Conservation (phyloP, 2,888 invertebrate species). For the Synergus umbraculus region DNA sequence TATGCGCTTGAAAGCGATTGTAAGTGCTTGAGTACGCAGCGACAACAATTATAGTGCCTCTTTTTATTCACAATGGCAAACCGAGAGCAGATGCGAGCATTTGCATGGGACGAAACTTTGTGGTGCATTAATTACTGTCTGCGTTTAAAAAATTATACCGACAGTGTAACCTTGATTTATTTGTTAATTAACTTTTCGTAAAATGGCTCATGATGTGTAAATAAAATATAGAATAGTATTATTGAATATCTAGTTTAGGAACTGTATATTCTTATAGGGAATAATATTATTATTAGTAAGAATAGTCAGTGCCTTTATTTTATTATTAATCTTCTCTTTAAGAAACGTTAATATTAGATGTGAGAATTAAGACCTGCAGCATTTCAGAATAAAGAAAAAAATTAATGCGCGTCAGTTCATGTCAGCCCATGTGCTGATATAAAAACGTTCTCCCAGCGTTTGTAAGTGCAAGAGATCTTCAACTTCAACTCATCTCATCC, state of each 20-base stretch:
- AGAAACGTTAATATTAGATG: not conserved
- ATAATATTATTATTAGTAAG: too few relatives aligned
- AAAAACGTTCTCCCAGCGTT: conserved; percentile 22
- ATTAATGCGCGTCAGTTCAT: conserved; percentile 35
- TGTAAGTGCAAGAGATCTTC: conserved; percentile 20
- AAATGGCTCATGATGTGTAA: too few relatives aligned
- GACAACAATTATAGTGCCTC: not conserved
- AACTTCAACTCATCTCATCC: not conserved
- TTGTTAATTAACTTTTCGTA: too few relatives aligned
- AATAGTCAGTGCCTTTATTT: not conserved
- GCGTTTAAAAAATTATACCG: not conserved
- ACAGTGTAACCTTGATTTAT: too few relatives aligned
- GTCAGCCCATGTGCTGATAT: conserved; percentile 30
- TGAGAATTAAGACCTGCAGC: not conserved
- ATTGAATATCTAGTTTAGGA: too few relatives aligned
- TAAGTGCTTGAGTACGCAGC: not conserved
- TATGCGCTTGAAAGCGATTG: not conserved
- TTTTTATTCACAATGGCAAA: conserved; percentile 11
- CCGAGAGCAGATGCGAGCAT: not conserved
- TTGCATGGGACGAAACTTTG: not conserved
- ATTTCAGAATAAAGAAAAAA: conserved; percentile 10
- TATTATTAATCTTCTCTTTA: not conserved
- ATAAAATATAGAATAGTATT: too few relatives aligned
- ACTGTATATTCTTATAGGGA: too few relatives aligned
- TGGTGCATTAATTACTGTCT: not conserved